Evolutionary conservation across 1,140 invertebrate genomes (phyloP), one percentile per base, ranked within the genome.

Genomic region (Diorhabda sublineata): DNA sequence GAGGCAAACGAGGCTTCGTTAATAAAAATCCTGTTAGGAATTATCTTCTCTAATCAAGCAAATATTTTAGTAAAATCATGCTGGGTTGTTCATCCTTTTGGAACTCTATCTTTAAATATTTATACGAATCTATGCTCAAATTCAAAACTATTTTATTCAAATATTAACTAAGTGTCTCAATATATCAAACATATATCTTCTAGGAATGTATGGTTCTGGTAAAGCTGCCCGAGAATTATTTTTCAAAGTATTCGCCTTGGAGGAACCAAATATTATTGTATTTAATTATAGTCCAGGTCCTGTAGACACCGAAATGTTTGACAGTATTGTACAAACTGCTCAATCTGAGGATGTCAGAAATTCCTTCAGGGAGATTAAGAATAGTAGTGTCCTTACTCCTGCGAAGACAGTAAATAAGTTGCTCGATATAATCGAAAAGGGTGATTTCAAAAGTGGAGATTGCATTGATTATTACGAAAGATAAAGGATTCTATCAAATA

Each of bases 251-350:
- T 83, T 99, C 60, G 94, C 94, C 5, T 81, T 87, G 44, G 97
- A 99, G 84, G 88, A 92, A 73, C 87, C 88, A 9, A 77, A 87
- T 42, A 82, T 95, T 0, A 83, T 88, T 67, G 90, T 98, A 6
- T 80, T 99, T 3, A 97, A 91, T 82, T 99, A 98, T 83, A 91
- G 95, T 3, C 97, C 97, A 1, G 96, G 97, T 42, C 94, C 96
- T 3, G 91, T 98, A 3, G 86, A 95, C 71, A 98, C 96, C 0
- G 89, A 93, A 61, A 98, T 98, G 95, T 88, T 91, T 56, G 78
- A 88, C n/a, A 83, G 85, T 74, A 83, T 93, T 42, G 81, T 87
- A 47, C 81, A 84, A 4, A 82, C 87, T 60, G 80, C 87, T 0
- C 82, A 85, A 5, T 88, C 91, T 81, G 69, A 80, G 1, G 86